Conservation (phyloP, 2,888 invertebrate genomes). For the Synergus gifuensis region DNA sequence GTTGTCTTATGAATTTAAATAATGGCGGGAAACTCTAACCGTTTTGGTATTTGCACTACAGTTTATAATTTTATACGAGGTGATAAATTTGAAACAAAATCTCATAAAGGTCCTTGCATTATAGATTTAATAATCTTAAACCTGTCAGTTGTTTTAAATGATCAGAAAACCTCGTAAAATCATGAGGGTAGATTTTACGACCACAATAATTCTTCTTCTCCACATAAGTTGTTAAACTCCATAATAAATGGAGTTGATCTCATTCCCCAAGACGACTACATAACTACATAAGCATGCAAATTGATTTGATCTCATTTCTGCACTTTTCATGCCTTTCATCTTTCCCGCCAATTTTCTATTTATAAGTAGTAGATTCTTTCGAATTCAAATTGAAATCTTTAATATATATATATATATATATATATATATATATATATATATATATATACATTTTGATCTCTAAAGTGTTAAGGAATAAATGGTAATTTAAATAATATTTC, state of each 20-base stretch:
- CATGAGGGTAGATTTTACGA: background rate
- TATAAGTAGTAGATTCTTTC: background rate
- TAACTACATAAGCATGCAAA: constrained; percentile 18
- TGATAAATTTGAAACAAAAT: background rate
- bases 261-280: background rate
- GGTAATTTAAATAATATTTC: too few relatives aligned
- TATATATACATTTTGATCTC: background rate
- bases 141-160: background rate
- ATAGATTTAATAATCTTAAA: background rate
- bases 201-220: background rate
- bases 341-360: background rate
- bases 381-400: background rate
- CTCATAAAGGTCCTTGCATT: background rate
- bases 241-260: constrained; percentile 33
- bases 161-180: background rate
- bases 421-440: background rate
- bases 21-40: background rate
- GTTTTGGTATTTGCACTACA: background rate
- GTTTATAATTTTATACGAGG: background rate
- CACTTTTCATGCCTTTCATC: background rate
- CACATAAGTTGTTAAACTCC: constrained; percentile 8
- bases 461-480: background rate
- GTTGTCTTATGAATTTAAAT: too few relatives aligned
- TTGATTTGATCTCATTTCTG: constrained; percentile 35
- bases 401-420: background rate